A percentile compares a stretch with the other conserved stretches of the same genome.
Evolutionary conservation across 2,888 invertebrate genomes (phyloP).

Genomic region (Liodrosophila aerea): DNA sequence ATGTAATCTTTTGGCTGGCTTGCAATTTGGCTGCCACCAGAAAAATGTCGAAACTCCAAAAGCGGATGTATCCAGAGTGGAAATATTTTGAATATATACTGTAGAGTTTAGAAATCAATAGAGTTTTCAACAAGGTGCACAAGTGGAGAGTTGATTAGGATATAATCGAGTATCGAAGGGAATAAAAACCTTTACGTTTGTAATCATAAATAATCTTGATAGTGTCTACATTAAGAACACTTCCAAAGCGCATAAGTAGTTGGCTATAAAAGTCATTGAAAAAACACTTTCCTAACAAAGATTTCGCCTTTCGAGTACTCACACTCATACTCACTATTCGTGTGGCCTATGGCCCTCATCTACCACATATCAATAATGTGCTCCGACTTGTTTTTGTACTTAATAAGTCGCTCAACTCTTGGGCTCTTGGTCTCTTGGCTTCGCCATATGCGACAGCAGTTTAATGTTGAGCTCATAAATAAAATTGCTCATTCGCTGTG

Average conservation of each 20-base stretch:
- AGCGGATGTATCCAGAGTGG: constrained; percentile 43
- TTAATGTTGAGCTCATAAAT: constrained; percentile 70
- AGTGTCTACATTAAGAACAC: constrained; percentile 1
- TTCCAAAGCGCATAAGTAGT: constrained; percentile 13
- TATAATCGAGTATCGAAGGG: neutral
- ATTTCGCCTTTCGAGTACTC: neutral
- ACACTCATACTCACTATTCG: constrained; percentile 10
- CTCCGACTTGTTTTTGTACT: constrained; percentile 55
- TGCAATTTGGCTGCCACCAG: constrained; percentile 55
- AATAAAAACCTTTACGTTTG: neutral
- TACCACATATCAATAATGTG: constrained; percentile 61
- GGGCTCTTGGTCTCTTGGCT: constrained; percentile 13
- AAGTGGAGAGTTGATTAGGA: constrained; percentile 2
- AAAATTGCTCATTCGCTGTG: constrained; percentile 57
- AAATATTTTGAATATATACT: constrained; percentile 33
- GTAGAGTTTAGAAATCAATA: constrained; percentile 31
- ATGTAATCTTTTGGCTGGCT: constrained; percentile 69
- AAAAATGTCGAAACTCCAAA: constrained; percentile 27
- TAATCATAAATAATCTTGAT: neutral
- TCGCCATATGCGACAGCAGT: constrained; percentile 66
- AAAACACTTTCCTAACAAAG: constrained; percentile 20
- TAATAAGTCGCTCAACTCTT: constrained; percentile 63
- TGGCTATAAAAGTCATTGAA: constrained; percentile 33
- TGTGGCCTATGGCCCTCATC: constrained; percentile 18
- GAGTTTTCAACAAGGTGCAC: constrained; percentile 14